Conservation (phyloP, 2,888 invertebrate genomes). For the Volucella zonaria region DNA sequence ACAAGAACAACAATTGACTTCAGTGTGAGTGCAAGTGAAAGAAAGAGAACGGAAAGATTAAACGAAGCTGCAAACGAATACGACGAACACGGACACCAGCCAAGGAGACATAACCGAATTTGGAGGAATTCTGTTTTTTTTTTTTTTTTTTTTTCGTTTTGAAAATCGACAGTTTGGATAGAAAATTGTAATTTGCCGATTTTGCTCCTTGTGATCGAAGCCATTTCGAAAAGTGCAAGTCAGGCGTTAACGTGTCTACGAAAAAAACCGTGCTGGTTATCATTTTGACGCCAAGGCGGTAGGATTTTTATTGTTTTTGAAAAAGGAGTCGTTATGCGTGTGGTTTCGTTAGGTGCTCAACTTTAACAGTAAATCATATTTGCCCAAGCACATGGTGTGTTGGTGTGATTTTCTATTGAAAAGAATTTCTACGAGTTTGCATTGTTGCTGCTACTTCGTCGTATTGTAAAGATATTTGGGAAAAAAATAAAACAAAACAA, state of each 20-base stretch:
- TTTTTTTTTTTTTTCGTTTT: slow-evolving; percentile 33
- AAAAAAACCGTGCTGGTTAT: slow-evolving; percentile 3
- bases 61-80: slow-evolving; percentile 14
- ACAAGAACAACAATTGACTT: slow-evolving; percentile 22
- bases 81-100: slow-evolving; percentile 18
- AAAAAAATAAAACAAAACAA: slow-evolving; percentile 10
- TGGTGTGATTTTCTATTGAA: slow-evolving; percentile 37
- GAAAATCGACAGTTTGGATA: slow-evolving; percentile 10
- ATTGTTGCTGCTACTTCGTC: background rate
- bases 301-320: slow-evolving; percentile 27
- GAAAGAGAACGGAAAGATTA: slow-evolving; percentile 14
- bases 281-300: slow-evolving; percentile 48
- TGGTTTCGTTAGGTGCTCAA: slow-evolving; percentile 37
- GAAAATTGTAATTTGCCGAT: slow-evolving; percentile 8
- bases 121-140: slow-evolving; percentile 19
- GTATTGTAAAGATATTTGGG: background rate
- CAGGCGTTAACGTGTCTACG: slow-evolving; percentile 31
- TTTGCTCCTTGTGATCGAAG: too few relatives aligned
- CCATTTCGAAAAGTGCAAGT: background rate
- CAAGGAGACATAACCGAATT: slow-evolving; percentile 48
- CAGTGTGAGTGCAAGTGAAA: slow-evolving; percentile 20
- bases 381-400: slow-evolving; percentile 50
- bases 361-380: background rate
- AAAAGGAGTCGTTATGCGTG: background rate
- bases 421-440: background rate